These are phyloP conservation scores for Crypturellus tataupa DNA, from an alignment of 2,797 vertebrate genomes.

Conservation along the genomic window DNA sequence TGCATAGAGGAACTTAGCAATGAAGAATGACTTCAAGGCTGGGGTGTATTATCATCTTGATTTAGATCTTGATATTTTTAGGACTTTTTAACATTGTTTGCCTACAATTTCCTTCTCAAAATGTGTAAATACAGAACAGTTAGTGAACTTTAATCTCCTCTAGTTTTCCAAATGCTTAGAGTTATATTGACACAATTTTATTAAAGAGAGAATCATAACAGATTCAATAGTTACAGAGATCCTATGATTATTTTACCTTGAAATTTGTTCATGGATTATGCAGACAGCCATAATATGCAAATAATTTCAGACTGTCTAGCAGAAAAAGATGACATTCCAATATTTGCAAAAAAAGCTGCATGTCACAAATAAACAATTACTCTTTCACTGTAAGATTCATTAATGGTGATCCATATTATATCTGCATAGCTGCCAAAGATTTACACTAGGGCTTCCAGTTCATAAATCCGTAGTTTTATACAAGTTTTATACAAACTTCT, in stretches of 20 bases:
- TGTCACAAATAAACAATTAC: neutral
- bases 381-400: neutral
- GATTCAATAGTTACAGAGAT: neutral
- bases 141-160: neutral
- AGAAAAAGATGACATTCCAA: neutral
- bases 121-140: neutral
- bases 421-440: neutral
- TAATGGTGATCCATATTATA: neutral
- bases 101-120: neutral
- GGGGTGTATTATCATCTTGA: neutral
- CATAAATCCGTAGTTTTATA: conserved; percentile 40
- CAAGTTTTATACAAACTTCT: too few species aligned
- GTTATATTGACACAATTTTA: neutral
- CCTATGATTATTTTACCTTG: neutral
- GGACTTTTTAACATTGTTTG: neutral
- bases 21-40: neutral
- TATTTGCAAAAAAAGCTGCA: neutral
- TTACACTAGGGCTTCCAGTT: conserved; percentile 13
- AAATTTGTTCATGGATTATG: neutral
- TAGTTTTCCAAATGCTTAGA: neutral
- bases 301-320: neutral
- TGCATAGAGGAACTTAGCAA: neutral
- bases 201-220: neutral
- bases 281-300: neutral
- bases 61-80: neutral